Percentiles rank a stretch among this genome's conserved stretches.
These are phyloP conservation scores for Unio pictorum DNA, from an alignment of 2,888 invertebrate genomes.

Conservation along the genomic window DNA sequence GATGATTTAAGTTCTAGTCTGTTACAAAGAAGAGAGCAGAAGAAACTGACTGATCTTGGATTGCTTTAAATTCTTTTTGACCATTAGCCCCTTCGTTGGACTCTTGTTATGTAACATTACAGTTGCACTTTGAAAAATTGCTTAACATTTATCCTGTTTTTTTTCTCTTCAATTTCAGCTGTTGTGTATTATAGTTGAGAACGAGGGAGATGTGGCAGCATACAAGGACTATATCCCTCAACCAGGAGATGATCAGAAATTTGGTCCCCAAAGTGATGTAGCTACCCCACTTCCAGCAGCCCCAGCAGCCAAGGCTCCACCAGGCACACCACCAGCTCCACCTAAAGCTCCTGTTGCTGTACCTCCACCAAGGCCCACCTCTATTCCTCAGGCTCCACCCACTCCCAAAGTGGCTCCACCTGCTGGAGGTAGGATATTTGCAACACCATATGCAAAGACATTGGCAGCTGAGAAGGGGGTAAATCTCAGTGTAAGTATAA, in stretches of 20 bases:
- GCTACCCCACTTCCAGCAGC: constrained; percentile 54
- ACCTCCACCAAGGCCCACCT: constrained; percentile 27
- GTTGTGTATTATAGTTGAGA: constrained; percentile 95
- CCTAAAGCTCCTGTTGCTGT: constrained; percentile 42
- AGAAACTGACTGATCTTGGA: no score
- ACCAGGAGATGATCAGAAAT: constrained; percentile 64
- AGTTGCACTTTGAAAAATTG: background rate
- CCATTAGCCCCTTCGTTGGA: no score
- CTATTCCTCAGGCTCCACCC: constrained; percentile 11
- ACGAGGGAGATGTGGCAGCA: constrained; percentile 86
- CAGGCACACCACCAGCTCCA: constrained; percentile 64
- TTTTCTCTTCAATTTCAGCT: constrained; percentile 74
- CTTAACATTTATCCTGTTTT: background rate
- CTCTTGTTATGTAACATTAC: no score
- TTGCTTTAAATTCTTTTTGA: no score
- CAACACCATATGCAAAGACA: constrained; percentile 93
- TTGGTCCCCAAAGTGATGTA: constrained; percentile 36
- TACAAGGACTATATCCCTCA: constrained; percentile 84
- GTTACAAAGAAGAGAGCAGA: no score
- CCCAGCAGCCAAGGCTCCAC: constrained; percentile 70
- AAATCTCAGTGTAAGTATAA: constrained; percentile 74
- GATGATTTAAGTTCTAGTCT: no score
- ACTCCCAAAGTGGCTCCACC: constrained; percentile 37
- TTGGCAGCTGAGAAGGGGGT: constrained; percentile 86
- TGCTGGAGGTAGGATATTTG: constrained; percentile 83